These are phyloP conservation scores for Lordiphosa clarofinis DNA, from an alignment of 1,140 invertebrate species.

Conservation along the genomic window DNA sequence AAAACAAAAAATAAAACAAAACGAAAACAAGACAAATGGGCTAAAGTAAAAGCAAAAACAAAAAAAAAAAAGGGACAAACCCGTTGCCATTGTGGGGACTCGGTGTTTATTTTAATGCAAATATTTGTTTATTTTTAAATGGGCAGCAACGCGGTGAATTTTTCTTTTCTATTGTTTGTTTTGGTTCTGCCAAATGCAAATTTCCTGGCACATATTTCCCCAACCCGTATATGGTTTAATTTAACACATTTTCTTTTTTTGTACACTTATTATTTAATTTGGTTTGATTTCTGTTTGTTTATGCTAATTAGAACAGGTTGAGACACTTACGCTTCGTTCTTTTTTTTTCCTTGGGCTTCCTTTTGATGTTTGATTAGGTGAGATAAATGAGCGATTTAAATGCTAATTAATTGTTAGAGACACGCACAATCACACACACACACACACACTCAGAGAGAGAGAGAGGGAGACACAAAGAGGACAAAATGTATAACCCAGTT, in stretches of 20 bases:
- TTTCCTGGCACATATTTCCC: conserved; percentile 30
- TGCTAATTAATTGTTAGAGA: conserved; percentile 57
- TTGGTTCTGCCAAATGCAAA: conserved; percentile 27
- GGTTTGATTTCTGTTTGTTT: conserved; percentile 33
- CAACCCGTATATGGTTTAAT: conserved; percentile 18
- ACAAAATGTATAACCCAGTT: conserved; percentile 4
- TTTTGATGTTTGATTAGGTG: conserved; percentile 35
- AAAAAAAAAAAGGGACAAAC: conserved; percentile 46
- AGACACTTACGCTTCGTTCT: conserved; percentile 31
- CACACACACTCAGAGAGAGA: too few species aligned
- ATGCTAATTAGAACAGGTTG: conserved; percentile 34
- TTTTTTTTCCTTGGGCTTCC: background rate
- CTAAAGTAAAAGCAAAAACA: conserved; percentile 29
- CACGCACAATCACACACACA: conserved; percentile 14
- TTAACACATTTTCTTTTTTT: conserved; percentile 30
- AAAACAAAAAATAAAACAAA: conserved; percentile 46
- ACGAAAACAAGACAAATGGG: conserved; percentile 47
- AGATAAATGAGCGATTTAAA: conserved; percentile 56
- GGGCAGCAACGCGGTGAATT: conserved; percentile 15
- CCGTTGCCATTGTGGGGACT: conserved; percentile 17
- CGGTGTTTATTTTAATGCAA: conserved; percentile 69
- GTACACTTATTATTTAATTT: conserved; percentile 33
- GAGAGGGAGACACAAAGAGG: too few species aligned
- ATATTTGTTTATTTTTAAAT: conserved; percentile 71
- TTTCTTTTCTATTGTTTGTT: conserved; percentile 19